A percentile compares a stretch with the other conserved stretches of the same genome.
phyloP scores from a whole-genome alignment of 2,888 invertebrate genomes.

The Coenonympha arcania region DNA sequence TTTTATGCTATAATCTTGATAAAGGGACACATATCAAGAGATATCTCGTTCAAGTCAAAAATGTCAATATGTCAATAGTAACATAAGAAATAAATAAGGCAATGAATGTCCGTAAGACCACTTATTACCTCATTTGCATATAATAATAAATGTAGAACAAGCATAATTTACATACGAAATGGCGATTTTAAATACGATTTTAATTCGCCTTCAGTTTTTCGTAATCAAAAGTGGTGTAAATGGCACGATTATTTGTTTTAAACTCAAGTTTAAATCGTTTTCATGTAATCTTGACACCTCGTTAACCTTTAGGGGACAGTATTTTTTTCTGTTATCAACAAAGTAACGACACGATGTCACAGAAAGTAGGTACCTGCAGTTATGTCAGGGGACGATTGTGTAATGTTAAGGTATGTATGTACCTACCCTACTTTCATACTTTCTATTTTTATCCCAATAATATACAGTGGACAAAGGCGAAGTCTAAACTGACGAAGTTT shows the following conservation, averaged over 20 bases:
- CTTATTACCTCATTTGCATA: constrained; percentile 3
- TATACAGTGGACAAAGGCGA: too few species aligned
- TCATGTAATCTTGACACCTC: constrained; percentile 18
- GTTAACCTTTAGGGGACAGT: constrained; percentile 25
- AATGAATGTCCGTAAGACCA: background rate
- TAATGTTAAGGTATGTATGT: too few species aligned
- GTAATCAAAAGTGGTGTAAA: constrained; percentile 4
- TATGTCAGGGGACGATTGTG: background rate
- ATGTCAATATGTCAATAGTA: background rate
- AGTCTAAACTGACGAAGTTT: too few species aligned
- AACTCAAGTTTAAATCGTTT: constrained; percentile 8
- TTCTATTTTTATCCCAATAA: too few species aligned
- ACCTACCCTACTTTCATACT: too few species aligned
- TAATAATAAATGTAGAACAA: constrained; percentile 1
- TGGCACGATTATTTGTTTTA: constrained; percentile 10
- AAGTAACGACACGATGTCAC: background rate
- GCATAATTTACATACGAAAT: background rate
- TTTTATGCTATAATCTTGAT: too few species aligned
- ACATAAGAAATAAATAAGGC: background rate
- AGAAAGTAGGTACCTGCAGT: too few species aligned
- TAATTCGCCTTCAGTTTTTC: constrained; percentile 1
- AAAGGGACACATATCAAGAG: background rate
- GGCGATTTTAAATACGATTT: constrained; percentile 1
- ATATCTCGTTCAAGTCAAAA: background rate
- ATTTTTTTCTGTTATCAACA: constrained; percentile 21